Evolutionary conservation across 1,140 invertebrate species (phyloP).

Genomic region (Calephelis nemesis): DNA sequence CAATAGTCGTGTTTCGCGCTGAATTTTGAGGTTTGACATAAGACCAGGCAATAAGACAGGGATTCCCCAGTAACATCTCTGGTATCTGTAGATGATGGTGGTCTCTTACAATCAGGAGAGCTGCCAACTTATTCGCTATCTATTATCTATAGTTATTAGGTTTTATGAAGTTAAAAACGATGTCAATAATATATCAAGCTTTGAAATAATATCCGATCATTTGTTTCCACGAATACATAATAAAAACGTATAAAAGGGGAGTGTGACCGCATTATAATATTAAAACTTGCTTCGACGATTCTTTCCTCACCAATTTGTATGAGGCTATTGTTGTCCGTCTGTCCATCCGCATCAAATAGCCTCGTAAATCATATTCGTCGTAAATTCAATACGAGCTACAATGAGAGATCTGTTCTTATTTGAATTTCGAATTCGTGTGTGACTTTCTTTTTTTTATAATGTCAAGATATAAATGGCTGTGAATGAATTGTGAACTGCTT

Average conservation of each 20-base stretch:
- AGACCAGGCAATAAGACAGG: too few species aligned
- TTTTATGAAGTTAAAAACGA: background rate
- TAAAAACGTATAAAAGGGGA: constrained; percentile 55
- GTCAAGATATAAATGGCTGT: constrained; percentile 26
- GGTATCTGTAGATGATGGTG: too few species aligned
- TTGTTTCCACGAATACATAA: constrained; percentile 53
- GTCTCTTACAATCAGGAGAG: too few species aligned
- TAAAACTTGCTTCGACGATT: constrained; percentile 56
- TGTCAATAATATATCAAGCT: too few species aligned
- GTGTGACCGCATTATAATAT: constrained; percentile 71
- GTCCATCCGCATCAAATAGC: constrained; percentile 72
- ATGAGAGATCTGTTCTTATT: constrained; percentile 75
- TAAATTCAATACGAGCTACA: constrained; percentile 74
- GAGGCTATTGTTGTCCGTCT: constrained; percentile 65
- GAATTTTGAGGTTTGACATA: too few species aligned
- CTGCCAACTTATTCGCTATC: too few species aligned
- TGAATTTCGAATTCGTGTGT: constrained; percentile 56
- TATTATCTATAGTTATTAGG: background rate
- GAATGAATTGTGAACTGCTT: constrained; percentile 16
- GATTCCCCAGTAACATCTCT: too few species aligned
- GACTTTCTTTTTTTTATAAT: constrained; percentile 45
- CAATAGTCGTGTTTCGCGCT: too few species aligned
- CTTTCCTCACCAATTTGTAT: constrained; percentile 54
- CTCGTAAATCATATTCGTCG: constrained; percentile 74
- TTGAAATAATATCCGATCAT: constrained; percentile 6